Conservation (phyloP, 2,113 vertebrate species). For the Stomatorhinus ivindoensis region DNA sequence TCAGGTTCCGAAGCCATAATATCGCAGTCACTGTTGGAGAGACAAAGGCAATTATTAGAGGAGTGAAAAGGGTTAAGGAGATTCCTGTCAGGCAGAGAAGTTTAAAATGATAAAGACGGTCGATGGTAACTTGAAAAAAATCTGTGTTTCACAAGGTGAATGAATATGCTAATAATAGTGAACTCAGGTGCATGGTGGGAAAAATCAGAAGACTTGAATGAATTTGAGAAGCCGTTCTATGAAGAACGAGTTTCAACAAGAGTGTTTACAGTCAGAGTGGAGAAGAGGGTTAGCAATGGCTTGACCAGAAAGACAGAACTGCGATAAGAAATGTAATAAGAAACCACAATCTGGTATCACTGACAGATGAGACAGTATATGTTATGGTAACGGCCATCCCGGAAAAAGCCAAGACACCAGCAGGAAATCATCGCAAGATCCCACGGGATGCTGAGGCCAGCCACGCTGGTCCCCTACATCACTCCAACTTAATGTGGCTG, state of each 20-base stretch:
- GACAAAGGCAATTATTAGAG: conserved; percentile 18
- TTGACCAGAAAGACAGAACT: not conserved
- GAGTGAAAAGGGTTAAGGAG: not conserved
- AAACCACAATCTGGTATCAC: not conserved
- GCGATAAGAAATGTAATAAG: not conserved
- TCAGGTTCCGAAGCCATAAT: conserved; percentile 67
- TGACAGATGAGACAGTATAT: not conserved
- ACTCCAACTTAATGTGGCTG: conserved; percentile 8
- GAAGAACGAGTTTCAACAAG: not conserved
- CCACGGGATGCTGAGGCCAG: conserved; percentile 34
- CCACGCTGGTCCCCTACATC: conserved; percentile 19
- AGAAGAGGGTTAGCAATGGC: not conserved
- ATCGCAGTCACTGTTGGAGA: conserved; percentile 59
- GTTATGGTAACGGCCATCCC: not conserved
- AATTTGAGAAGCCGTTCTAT: not conserved
- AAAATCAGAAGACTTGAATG: not conserved
- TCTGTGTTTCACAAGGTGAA: not conserved
- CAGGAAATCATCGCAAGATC: conserved; percentile 18
- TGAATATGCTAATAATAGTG: not conserved
- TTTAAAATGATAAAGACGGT: not conserved
- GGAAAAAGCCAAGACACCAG: conserved; percentile 23
- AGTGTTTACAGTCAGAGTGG: not conserved
- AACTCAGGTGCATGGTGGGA: not conserved
- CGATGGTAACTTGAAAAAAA: not conserved
- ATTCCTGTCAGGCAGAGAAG: not conserved